A percentile compares a stretch with the other conserved stretches of the same genome.
phyloP scores from a whole-genome alignment of 2,113 vertebrate species.

The Pedionomus torquatus region DNA sequence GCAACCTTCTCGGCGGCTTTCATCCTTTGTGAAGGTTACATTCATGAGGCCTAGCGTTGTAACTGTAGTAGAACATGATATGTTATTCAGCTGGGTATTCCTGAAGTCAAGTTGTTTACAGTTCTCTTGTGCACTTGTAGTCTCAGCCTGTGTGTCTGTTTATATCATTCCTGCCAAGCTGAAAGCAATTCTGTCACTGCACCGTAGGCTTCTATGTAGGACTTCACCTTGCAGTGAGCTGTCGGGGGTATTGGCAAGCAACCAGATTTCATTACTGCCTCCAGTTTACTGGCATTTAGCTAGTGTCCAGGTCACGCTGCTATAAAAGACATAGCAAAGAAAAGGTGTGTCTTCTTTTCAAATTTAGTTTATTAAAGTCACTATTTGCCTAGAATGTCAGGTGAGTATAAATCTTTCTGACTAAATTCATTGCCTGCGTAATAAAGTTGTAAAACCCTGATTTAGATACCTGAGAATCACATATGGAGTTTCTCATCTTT shows the following conservation, averaged over 20 bases:
- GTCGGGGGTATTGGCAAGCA: not conserved
- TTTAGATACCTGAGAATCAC: not conserved
- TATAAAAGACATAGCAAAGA: not conserved
- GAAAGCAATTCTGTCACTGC: not conserved
- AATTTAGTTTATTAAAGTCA: not conserved
- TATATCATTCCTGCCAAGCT: conserved; percentile 34
- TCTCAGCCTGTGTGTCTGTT: conserved; percentile 39
- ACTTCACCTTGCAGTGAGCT: not conserved
- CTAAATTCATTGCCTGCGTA: not conserved
- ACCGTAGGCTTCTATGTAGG: not conserved
- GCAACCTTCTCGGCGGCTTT: not conserved
- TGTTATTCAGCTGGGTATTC: conserved; percentile 31
- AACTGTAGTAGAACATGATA: not conserved
- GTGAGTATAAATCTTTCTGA: not conserved
- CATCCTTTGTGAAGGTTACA: conserved; percentile 37
- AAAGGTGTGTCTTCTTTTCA: not conserved
- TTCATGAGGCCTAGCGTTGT: not conserved
- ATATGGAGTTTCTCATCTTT: not conserved
- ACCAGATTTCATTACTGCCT: conserved; percentile 17
- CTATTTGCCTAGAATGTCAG: not conserved
- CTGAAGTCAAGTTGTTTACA: conserved; percentile 55
- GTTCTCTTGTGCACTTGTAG: not conserved
- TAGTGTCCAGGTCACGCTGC: conserved; percentile 24
- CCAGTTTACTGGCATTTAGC: conserved; percentile 42
- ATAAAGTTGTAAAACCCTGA: not conserved